phyloP scores from a whole-genome alignment of 2,797 vertebrate genomes.

The Pelochelys cantorii region DNA sequence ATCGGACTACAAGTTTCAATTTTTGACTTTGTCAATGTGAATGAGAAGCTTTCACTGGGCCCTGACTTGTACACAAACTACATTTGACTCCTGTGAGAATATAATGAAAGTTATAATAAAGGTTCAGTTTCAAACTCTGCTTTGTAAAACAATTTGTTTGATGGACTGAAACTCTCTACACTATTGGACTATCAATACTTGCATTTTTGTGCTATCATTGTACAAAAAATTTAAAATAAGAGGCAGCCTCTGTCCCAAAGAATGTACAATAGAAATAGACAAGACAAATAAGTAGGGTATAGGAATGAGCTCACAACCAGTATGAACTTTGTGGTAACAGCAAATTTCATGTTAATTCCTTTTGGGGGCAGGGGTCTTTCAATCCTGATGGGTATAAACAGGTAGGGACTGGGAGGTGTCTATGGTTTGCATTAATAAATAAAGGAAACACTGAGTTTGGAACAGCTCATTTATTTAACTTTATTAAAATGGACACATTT shows the following conservation, averaged over 20 bases:
- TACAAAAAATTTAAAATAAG: not conserved
- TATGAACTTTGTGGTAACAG: not conserved
- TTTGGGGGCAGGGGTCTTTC: not conserved
- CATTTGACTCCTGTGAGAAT: not conserved
- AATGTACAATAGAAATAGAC: not conserved
- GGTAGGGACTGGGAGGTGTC: not conserved
- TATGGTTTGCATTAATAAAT: not conserved
- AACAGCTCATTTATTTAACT: not conserved
- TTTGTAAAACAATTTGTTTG: not conserved
- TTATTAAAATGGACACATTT: not conserved
- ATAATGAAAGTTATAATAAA: not conserved
- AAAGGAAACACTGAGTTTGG: not conserved
- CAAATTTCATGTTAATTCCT: not conserved
- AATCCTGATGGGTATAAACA: not conserved
- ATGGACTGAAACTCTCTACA: slow-evolving; percentile 7
- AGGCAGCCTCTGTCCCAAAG: not conserved
- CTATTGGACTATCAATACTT: not conserved
- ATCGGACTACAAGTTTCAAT: not conserved
- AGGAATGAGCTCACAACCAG: not conserved
- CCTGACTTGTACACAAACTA: slow-evolving; percentile 17
- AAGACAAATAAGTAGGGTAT: not conserved
- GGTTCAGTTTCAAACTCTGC: not conserved
- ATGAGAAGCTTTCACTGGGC: slow-evolving; percentile 60
- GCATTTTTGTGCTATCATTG: not conserved
- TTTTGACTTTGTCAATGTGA: slow-evolving; percentile 1